Percentiles rank a stretch among this genome's conserved stretches.
Conservation (phyloP, 1,140 invertebrate genomes). For the Muscidifurax raptorellus region DNA sequence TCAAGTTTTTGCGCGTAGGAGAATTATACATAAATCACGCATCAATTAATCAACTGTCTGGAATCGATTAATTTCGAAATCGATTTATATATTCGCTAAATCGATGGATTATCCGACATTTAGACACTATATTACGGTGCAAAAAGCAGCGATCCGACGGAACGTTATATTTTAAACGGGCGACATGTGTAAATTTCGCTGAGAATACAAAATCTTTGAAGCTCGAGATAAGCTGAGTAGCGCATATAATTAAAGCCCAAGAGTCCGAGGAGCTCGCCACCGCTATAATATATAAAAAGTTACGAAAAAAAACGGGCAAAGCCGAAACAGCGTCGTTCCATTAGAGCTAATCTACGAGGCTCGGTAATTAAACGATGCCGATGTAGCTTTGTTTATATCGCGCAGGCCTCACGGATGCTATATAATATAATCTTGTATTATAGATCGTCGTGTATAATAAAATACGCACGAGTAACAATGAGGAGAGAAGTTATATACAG, state of each 20-base stretch:
- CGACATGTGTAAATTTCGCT: slow-evolving; percentile 45
- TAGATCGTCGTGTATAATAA: not conserved
- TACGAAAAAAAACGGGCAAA: slow-evolving; percentile 33
- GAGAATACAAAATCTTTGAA: slow-evolving; percentile 44
- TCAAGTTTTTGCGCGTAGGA: no score
- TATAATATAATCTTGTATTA: not conserved
- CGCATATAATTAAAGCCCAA: slow-evolving; percentile 33
- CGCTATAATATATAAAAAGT: not conserved
- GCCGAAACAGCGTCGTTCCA: slow-evolving; percentile 46
- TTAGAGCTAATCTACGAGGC: slow-evolving; percentile 47
- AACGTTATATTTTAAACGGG: slow-evolving; percentile 11
- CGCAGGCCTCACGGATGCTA: not conserved
- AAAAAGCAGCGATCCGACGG: not conserved
- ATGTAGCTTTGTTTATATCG: slow-evolving; percentile 45
- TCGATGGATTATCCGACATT: not conserved
- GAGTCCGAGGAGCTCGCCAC: not conserved
- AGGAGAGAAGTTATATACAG: not conserved
- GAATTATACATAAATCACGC: not conserved
- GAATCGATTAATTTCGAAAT: not conserved
- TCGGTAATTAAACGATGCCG: slow-evolving; percentile 49
- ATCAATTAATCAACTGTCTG: not conserved
- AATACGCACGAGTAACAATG: not conserved
- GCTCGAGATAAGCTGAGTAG: slow-evolving; percentile 23
- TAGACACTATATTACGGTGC: not conserved
- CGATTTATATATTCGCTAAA: not conserved